Evolutionary conservation across 2,797 vertebrate species (phyloP).

Genomic region (Galaxias olidus): DNA sequence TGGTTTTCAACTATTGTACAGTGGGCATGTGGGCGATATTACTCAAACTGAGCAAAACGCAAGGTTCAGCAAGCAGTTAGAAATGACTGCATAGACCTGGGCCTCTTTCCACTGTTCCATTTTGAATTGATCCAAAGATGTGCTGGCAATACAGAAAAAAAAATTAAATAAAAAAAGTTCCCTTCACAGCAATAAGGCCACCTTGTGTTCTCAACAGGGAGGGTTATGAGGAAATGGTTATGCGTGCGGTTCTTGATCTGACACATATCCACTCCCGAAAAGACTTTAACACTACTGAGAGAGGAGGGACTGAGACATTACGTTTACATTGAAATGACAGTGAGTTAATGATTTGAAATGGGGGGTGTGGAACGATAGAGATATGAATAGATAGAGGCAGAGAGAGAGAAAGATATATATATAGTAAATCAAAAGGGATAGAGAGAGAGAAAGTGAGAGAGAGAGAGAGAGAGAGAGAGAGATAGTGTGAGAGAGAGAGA

Average conservation of each 20-base stretch:
- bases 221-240: conserved; percentile 63
- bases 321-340: no score
- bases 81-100: conserved; percentile 53
- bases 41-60: conserved; percentile 56
- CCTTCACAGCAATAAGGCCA: conserved; percentile 19
- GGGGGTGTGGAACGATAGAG: not conserved
- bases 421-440: not conserved
- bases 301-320: conserved; percentile 38
- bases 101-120: conserved; percentile 36
- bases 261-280: conserved; percentile 60
- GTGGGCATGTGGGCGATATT: conserved; percentile 63
- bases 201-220: conserved; percentile 47
- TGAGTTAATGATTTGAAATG: not conserved
- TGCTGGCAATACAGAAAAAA: not conserved
- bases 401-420: not conserved
- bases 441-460: not conserved
- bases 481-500: not conserved
- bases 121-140: conserved; percentile 43
- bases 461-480: not conserved
- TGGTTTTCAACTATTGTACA: conserved; percentile 59
- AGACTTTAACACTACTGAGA: conserved; percentile 55
- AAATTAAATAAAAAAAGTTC: not conserved
- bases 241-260: conserved; percentile 59
- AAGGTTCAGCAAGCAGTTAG: conserved; percentile 56
- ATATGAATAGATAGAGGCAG: not conserved